Evolutionary conservation across 2,888 invertebrate genomes (phyloP), one percentile per base, ranked within the genome.

Genomic region (Drosophila parthenogenetica): DNA sequence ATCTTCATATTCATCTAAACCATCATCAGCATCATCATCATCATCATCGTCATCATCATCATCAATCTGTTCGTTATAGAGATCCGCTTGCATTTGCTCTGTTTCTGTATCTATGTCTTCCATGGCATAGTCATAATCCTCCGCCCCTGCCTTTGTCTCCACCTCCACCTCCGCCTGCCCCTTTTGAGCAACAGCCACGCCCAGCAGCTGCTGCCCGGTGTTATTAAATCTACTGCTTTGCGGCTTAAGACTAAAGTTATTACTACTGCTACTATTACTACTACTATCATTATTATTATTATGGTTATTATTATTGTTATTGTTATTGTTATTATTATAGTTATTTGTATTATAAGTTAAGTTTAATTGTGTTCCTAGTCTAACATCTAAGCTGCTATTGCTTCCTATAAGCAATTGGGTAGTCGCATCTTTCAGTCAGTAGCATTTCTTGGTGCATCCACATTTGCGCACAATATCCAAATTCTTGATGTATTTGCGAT

Each of bases 391-490:
- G 90, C 92, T 92, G 90, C 87, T 90, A 90, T 91, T 91, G 90
- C 92, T 92, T 87, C 77, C 85, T 84, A 89, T 89, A 81, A 88
- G 85, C 89, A 90, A 87, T 91, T 90, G 92, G 93, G 93, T 93
- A 94, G 94, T 93, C 94, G 94, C 94, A 92, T 94, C 92, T 93
- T 93, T 93, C 94, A 94, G 94, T 94, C 94, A 95, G 94, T 95
- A 95, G 93, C 97, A 98, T 93, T 97, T 97, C 93, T 97, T 97
- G 87, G 96, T 96, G 94, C 98, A 98, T 81, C 97, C 97, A 93
- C 99, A 99, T 93, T 98, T 98, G 92, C 98, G 96, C 91, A 99
- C 97, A 92, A 99, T 97, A 91, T 98, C 98, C 90, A 99, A 95
- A 81, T 98, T 97, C 94, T 98, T 98, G 93, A 97, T 97, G 94